phyloP scores from a whole-genome alignment of 2,888 invertebrate species.

The Shargacucullia verbasci region DNA sequence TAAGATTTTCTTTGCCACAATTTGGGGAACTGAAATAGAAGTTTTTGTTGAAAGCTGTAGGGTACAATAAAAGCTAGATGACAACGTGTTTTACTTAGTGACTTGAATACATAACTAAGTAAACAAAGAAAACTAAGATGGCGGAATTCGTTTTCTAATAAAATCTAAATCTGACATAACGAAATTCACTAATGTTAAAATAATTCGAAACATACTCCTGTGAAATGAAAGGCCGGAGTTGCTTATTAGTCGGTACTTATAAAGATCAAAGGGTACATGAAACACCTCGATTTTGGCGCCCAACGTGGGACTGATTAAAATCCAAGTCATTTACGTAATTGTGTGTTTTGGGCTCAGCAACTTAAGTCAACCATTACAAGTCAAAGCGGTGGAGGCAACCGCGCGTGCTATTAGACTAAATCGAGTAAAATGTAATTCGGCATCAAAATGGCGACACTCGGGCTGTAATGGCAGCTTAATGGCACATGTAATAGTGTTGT shows the following conservation, averaged over 20 bases:
- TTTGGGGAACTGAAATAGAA: slow-evolving; percentile 35
- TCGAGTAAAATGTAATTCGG: slow-evolving; percentile 73
- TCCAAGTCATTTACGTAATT: slow-evolving; percentile 42
- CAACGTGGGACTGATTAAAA: slow-evolving; percentile 58
- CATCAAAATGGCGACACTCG: slow-evolving; percentile 69
- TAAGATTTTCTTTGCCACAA: slow-evolving; percentile 38
- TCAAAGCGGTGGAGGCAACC: slow-evolving; percentile 63
- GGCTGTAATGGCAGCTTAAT: slow-evolving; percentile 71
- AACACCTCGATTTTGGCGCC: slow-evolving; percentile 55
- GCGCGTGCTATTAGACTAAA: slow-evolving; percentile 73
- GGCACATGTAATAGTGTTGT: slow-evolving; percentile 75
- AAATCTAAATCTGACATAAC: slow-evolving; percentile 19
- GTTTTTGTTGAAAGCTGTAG: slow-evolving; percentile 35
- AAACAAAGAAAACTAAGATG: slow-evolving; percentile 10
- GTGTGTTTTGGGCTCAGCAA: slow-evolving; percentile 52
- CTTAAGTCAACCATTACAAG: slow-evolving; percentile 64
- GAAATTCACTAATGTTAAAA: slow-evolving; percentile 5
- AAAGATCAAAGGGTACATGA: slow-evolving; percentile 14
- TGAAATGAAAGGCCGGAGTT: slow-evolving; percentile 20
- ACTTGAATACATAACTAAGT: slow-evolving; percentile 33
- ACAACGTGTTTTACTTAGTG: slow-evolving; percentile 40
- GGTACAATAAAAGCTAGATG: slow-evolving; percentile 42
- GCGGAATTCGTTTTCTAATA: slow-evolving; percentile 25
- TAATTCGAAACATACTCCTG: slow-evolving; percentile 11
- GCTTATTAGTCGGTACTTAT: slow-evolving; percentile 17